Conservation (phyloP, 2,113 vertebrate genomes). For the Probosciger aterrimus region DNA sequence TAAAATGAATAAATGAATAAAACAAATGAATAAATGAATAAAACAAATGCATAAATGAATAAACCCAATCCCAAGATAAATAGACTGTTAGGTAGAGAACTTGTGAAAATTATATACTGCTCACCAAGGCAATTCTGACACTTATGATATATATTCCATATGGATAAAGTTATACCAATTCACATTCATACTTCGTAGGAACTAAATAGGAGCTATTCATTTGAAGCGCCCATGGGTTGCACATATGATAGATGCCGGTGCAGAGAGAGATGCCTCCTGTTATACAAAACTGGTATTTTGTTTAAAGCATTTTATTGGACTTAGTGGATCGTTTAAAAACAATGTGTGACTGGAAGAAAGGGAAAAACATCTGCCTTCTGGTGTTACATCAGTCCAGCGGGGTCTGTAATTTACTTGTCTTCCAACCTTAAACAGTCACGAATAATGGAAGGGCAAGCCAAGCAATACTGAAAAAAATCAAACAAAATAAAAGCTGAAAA, state of each 20-base stretch:
- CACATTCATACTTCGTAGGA: background rate
- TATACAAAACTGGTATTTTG: background rate
- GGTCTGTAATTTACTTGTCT: constrained; percentile 69
- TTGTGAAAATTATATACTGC: background rate
- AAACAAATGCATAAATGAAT: background rate
- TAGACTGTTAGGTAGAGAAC: background rate
- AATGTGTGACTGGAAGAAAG: constrained; percentile 34
- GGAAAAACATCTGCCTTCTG: constrained; percentile 57
- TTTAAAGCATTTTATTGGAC: background rate
- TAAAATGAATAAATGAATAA: background rate
- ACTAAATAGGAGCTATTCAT: background rate
- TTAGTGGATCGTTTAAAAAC: constrained; percentile 46
- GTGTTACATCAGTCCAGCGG: constrained; percentile 59
- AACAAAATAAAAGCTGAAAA: constrained; percentile 72
- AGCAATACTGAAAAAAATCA: constrained; percentile 52
- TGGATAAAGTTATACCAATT: background rate
- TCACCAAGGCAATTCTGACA: background rate
- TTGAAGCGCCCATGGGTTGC: background rate
- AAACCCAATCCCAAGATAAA: background rate
- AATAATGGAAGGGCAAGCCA: constrained; percentile 59
- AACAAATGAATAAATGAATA: background rate
- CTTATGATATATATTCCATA: background rate
- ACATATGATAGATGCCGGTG: background rate
- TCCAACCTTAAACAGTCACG: constrained; percentile 45
- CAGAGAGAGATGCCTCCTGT: background rate